phyloP scores from a whole-genome alignment of 2,113 vertebrate genomes.

The Cyanocitta stelleri region DNA sequence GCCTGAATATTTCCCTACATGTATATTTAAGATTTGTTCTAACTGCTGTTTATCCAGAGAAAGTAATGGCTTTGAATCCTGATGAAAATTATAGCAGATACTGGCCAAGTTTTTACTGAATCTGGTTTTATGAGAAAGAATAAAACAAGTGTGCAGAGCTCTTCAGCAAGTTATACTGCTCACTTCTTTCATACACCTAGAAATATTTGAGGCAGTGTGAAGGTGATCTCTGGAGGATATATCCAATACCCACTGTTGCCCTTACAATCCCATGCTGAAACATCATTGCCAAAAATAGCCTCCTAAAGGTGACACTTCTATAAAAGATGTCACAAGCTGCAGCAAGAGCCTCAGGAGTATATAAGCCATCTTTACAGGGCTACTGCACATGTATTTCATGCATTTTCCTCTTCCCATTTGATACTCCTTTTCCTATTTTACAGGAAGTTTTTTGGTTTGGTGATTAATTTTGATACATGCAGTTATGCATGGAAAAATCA shows the following conservation, averaged over 20 bases:
- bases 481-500: accelerated
- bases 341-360: background rate
- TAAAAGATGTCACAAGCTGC: constrained; percentile 22
- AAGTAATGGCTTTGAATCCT: background rate
- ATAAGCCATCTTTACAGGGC: background rate
- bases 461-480: background rate
- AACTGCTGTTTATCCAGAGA: constrained; percentile 3
- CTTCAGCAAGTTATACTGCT: background rate
- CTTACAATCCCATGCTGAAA: constrained; percentile 47
- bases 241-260: constrained; percentile 22
- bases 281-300: constrained; percentile 54
- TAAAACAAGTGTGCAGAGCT: constrained; percentile 4
- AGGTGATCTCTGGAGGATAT: constrained; percentile 52
- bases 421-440: background rate
- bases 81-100: background rate
- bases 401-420: background rate
- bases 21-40: background rate
- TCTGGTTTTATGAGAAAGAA: constrained; percentile 26
- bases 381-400: background rate
- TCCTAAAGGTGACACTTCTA: constrained; percentile 44
- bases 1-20: background rate
- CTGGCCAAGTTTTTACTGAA: background rate
- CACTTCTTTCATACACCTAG: background rate
- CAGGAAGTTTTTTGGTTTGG: background rate
- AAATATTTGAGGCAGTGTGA: background rate